A percentile compares a stretch with the other conserved stretches of the same genome.
phyloP scores from a whole-genome alignment of 2,888 invertebrate genomes.

The Cenopis cana region DNA sequence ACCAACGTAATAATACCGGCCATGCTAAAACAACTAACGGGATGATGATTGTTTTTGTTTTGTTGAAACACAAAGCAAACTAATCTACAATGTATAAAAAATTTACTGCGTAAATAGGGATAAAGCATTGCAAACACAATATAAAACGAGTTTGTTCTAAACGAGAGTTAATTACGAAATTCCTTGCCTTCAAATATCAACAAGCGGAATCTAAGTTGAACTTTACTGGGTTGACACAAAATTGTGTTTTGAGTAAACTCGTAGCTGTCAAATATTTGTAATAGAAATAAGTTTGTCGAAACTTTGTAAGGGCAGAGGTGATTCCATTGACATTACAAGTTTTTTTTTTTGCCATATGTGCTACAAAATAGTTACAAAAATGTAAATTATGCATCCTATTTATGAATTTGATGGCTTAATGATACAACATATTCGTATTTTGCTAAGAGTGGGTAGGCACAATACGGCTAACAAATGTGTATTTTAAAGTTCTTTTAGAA shows the following conservation, averaged over 20 bases:
- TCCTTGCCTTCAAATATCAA: conserved; percentile 36
- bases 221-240: conserved; percentile 9
- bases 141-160: conserved; percentile 36
- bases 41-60: neutral
- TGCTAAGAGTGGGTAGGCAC: too few species aligned
- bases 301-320: neutral
- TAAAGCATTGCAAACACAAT: conserved; percentile 29
- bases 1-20: too few species aligned
- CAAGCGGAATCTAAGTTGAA: neutral
- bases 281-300: conserved; percentile 35
- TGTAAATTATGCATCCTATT: too few species aligned
- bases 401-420: too few species aligned
- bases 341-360: too few species aligned
- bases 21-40: neutral
- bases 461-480: too few species aligned
- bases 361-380: too few species aligned
- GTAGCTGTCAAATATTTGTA: conserved; percentile 35
- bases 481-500: too few species aligned
- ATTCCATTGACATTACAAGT: neutral
- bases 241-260: conserved; percentile 6
- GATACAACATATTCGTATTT: too few species aligned
- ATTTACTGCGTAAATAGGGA: neutral
- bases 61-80: neutral
- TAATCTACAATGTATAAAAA: conserved; percentile 1
- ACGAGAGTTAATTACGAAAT: conserved; percentile 36